Evolutionary conservation across 2,113 vertebrate species (phyloP).

Genomic region (Epinephelus lanceolatus): DNA sequence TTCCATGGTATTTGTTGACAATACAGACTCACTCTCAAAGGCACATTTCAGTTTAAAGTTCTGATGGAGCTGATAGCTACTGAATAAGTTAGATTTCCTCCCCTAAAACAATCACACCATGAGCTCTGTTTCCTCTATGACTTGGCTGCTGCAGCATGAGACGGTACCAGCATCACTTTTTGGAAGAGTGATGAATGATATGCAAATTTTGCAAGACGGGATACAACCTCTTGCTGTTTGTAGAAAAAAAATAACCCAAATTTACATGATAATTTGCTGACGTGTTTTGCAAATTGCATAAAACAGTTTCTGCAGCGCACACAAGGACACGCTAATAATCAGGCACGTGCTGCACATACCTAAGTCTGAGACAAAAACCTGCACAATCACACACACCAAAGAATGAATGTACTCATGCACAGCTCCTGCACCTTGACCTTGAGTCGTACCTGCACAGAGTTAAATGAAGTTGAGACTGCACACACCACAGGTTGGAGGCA

Average conservation of each 20-base stretch:
- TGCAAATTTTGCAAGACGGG: conserved; percentile 3
- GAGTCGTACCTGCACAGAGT: conserved; percentile 13
- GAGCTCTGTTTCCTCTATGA: background rate
- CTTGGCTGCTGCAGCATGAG: conserved; percentile 4
- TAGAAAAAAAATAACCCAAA: conserved; percentile 1
- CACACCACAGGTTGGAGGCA: conserved; percentile 16
- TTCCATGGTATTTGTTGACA: background rate
- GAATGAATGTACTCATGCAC: conserved; percentile 4
- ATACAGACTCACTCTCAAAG: background rate
- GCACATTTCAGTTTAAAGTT: background rate
- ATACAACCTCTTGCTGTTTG: conserved; percentile 1
- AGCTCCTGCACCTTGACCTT: conserved; percentile 30
- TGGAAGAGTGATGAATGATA: background rate
- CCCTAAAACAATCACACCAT: conserved; percentile 1
- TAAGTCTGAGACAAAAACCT: background rate
- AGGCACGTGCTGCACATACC: background rate
- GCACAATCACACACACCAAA: background rate
- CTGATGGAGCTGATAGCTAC: background rate
- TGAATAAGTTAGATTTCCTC: background rate
- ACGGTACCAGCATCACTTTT: background rate
- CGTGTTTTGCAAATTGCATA: conserved; percentile 38
- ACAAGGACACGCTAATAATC: conserved; percentile 9
- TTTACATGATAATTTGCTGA: conserved; percentile 40
- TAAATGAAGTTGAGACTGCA: conserved; percentile 22
- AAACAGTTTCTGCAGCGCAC: conserved; percentile 6